Evolutionary conservation across 1,140 invertebrate genomes (phyloP).

Genomic region (Drosophila serrata): DNA sequence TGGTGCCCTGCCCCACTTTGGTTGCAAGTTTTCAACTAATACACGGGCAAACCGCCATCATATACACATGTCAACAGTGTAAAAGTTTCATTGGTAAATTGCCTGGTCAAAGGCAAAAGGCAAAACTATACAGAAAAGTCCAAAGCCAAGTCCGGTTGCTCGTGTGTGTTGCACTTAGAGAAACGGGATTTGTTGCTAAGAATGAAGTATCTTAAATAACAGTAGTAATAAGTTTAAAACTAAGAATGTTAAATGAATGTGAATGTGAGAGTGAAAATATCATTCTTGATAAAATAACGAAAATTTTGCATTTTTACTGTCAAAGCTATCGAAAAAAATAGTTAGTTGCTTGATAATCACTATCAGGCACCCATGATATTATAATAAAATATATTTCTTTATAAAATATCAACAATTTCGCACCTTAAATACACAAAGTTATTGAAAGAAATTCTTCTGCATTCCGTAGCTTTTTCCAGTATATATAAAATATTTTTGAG

Average conservation of each 20-base stretch:
- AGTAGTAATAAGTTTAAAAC: not conserved
- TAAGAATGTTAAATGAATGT: not conserved
- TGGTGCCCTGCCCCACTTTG: constrained; percentile 13
- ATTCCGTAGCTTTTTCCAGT: not conserved
- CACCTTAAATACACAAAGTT: too few species aligned
- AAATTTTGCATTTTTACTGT: not conserved
- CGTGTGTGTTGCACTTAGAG: constrained; percentile 7
- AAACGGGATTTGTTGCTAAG: too few species aligned
- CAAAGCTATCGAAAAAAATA: too few species aligned
- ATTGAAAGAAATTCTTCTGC: too few species aligned
- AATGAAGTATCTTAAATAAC: not conserved
- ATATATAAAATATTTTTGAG: constrained; percentile 3
- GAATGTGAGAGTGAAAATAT: too few species aligned
- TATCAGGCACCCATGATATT: too few species aligned
- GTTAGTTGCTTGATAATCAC: too few species aligned
- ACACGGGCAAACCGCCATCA: not conserved
- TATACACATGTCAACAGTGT: constrained; percentile 47
- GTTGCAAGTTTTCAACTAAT: constrained; percentile 36
- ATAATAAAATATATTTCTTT: too few species aligned
- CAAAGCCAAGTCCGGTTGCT: constrained; percentile 6
- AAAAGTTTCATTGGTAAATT: constrained; percentile 59
- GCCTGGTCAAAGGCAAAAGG: constrained; percentile 43
- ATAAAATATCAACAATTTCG: too few species aligned
- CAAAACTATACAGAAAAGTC: constrained; percentile 22
- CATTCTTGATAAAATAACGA: too few species aligned